These are phyloP conservation scores for Apeltes quadracus DNA, from an alignment of 2,113 vertebrate genomes.

Conservation along the genomic window DNA sequence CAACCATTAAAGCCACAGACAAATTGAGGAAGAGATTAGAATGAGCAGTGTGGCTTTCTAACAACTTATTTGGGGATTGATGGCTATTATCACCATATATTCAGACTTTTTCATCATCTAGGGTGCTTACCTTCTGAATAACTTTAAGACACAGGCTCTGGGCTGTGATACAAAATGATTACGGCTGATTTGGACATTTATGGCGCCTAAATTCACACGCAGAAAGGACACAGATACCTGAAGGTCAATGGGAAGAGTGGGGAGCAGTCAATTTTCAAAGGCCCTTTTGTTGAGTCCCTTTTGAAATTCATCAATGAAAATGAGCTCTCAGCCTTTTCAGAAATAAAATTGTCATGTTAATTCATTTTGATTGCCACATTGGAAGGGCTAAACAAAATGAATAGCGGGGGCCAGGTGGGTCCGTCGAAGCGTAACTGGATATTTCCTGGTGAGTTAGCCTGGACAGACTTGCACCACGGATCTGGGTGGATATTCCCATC, in stretches of 20 bases:
- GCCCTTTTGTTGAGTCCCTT: constrained; percentile 74
- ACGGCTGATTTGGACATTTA: constrained; percentile 62
- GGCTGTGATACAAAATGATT: constrained; percentile 55
- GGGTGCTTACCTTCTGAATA: constrained; percentile 40
- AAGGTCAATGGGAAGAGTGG: constrained; percentile 64
- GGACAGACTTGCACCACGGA: constrained; percentile 66
- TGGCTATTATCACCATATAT: constrained; percentile 43
- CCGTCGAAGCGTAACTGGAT: constrained; percentile 78
- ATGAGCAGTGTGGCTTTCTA: constrained; percentile 40
- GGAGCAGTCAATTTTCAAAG: constrained; percentile 60
- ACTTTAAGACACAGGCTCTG: constrained; percentile 45
- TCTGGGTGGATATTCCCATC: constrained; percentile 72
- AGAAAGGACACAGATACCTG: constrained; percentile 62
- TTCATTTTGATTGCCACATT: constrained; percentile 85
- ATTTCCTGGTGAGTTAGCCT: constrained; percentile 83
- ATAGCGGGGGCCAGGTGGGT: constrained; percentile 78
- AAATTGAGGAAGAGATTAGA: constrained; percentile 49
- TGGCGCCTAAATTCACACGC: constrained; percentile 39
- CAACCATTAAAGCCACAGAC: constrained; percentile 32
- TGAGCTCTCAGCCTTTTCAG: constrained; percentile 75
- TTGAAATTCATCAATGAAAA: constrained; percentile 81
- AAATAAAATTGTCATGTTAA: constrained; percentile 87
- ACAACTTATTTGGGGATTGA: constrained; percentile 58
- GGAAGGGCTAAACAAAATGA: constrained; percentile 84
- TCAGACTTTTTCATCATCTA: constrained; percentile 60